A percentile compares a stretch with the other conserved stretches of the same genome.
Conservation (phyloP, 2,888 invertebrate species). For the Scaptomyza cyrtandrae region DNA sequence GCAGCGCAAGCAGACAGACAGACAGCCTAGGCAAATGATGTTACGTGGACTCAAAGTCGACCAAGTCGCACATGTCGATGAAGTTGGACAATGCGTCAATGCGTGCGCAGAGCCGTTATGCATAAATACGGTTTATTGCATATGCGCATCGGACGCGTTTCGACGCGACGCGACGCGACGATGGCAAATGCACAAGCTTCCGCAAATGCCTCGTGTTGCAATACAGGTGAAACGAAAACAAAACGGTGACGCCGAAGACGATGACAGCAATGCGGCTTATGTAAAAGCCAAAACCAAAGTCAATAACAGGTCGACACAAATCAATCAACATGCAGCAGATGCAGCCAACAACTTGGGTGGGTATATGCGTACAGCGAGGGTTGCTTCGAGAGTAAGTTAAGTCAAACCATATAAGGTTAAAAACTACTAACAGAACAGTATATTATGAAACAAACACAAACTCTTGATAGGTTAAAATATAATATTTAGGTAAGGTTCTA, state of each 20-base stretch:
- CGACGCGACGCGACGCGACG: slow-evolving; percentile 21
- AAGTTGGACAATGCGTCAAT: slow-evolving; percentile 31
- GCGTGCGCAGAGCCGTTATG: slow-evolving; percentile 70
- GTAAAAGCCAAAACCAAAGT: slow-evolving; percentile 54
- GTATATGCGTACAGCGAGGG: slow-evolving; percentile 16
- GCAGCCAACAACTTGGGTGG: slow-evolving; percentile 54
- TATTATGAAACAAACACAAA: too few relatives aligned
- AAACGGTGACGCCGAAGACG: neutral
- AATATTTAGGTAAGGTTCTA: too few relatives aligned
- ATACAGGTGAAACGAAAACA: slow-evolving; percentile 31
- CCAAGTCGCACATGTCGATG: neutral
- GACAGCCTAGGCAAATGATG: slow-evolving; percentile 48
- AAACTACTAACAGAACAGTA: too few relatives aligned
- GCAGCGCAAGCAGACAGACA: slow-evolving; percentile 1
- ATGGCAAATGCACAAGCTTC: slow-evolving; percentile 58
- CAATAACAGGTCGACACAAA: slow-evolving; percentile 65
- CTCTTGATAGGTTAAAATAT: too few relatives aligned
- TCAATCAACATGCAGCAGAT: slow-evolving; percentile 69
- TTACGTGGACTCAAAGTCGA: slow-evolving; percentile 55
- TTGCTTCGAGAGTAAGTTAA: neutral
- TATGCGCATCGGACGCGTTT: slow-evolving; percentile 46
- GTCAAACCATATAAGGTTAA: too few relatives aligned
- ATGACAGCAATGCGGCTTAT: slow-evolving; percentile 48
- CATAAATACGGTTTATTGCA: slow-evolving; percentile 75
- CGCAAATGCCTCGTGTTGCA: slow-evolving; percentile 70